These are phyloP conservation scores for Spongilla lacustris DNA, from an alignment of 37 sponge, comb jelly and placozoan genomes.

Conservation along the genomic window DNA sequence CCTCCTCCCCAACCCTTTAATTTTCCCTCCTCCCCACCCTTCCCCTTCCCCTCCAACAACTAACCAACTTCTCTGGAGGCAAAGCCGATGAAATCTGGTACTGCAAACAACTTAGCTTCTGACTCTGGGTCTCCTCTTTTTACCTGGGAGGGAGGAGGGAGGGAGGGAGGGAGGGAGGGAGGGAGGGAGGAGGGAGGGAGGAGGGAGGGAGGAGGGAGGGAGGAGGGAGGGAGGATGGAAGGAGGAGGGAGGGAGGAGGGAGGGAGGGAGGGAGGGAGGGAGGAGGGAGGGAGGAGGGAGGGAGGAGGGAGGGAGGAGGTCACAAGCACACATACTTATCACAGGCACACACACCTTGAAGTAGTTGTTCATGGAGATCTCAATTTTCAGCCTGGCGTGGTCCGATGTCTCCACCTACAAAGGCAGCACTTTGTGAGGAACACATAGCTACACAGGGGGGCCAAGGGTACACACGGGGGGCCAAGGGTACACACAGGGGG, in stretches of 20 bases:
- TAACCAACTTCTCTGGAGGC: constrained; percentile 85
- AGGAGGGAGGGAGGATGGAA: no score
- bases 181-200: no score
- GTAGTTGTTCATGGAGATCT: constrained; percentile 84
- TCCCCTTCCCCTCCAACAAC: neutral
- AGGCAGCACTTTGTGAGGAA: neutral
- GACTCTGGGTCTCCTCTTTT: constrained; percentile 49
- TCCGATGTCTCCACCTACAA: constrained; percentile 89
- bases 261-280: no score
- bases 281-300: no score
- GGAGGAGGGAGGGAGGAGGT: neutral
- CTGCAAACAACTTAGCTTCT: constrained; percentile 77
- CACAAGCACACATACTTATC: neutral
- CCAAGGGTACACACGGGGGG: no score
- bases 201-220: no score
- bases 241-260: no score
- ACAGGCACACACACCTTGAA: constrained; percentile 61
- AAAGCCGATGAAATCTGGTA: constrained; percentile 97
- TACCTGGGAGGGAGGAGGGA: constrained; percentile 20
- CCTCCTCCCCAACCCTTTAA: no score
- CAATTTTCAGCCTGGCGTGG: constrained; percentile 88
- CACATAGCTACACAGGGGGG: no score
- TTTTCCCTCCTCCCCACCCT: neutral
- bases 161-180: no score
- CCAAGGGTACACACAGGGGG: no score